Conservation (phyloP, 2,888 invertebrate species). For the Protonemura montana region DNA sequence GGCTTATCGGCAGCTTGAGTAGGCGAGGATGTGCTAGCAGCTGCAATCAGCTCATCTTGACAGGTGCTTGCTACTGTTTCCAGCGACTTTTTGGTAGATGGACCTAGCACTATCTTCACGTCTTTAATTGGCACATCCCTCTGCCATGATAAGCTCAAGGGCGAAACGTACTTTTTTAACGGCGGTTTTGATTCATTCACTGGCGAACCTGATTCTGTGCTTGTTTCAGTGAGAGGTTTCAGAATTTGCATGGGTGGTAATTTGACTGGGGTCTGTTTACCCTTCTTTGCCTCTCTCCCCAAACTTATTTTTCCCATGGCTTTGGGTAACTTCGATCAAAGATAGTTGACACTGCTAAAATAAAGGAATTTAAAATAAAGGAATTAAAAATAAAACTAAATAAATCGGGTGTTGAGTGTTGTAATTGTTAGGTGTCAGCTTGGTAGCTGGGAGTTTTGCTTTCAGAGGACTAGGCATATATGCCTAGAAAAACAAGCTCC, state of each 20-base stretch:
- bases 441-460: no score
- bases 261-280: background rate
- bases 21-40: background rate
- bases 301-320: background rate
- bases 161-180: background rate
- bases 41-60: background rate
- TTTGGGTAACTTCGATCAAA: background rate
- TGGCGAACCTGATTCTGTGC: background rate
- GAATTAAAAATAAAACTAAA: no score
- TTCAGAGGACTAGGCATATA: no score
- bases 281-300: background rate
- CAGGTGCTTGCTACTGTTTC: background rate
- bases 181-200: background rate
- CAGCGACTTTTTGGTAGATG: background rate
- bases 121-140: background rate
- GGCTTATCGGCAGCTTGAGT: background rate
- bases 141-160: background rate
- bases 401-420: no score
- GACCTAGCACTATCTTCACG: background rate
- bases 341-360: no score
- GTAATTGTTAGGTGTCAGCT: no score
- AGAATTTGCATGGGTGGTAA: background rate
- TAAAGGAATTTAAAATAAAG: no score
- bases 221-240: background rate
- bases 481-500: no score